phyloP scores from a whole-genome alignment of 2,888 invertebrate genomes.

The Ditula angustiorana region DNA sequence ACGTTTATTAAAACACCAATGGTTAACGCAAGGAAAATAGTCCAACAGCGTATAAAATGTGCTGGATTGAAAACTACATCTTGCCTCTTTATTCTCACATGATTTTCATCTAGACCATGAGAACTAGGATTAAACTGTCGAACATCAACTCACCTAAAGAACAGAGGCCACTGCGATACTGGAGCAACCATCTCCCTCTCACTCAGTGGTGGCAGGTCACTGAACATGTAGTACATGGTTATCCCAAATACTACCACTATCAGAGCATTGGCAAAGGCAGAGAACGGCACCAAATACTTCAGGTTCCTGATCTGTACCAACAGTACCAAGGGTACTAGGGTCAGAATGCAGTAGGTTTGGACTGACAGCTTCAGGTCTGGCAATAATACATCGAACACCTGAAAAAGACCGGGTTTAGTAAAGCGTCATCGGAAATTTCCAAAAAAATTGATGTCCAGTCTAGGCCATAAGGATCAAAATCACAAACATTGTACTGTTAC shows the following conservation, averaged over 20 bases:
- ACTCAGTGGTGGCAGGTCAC: constrained; percentile 68
- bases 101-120: background rate
- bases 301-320: constrained; percentile 91
- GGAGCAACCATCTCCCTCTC: constrained; percentile 80
- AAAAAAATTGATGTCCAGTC: background rate
- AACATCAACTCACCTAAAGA: constrained; percentile 87
- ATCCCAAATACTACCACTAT: constrained; percentile 91
- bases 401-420: constrained; percentile 39
- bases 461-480: background rate
- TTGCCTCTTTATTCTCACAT: too few species aligned
- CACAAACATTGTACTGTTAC: too few species aligned
- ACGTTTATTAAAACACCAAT: too few species aligned
- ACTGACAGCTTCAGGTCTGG: constrained; percentile 81
- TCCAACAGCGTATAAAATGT: too few species aligned
- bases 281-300: constrained; percentile 94
- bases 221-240: constrained; percentile 93
- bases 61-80: too few species aligned
- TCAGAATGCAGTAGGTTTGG: constrained; percentile 87
- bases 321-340: constrained; percentile 89
- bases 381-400: constrained; percentile 82
- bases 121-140: background rate
- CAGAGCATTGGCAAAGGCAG: constrained; percentile 93
- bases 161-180: constrained; percentile 90
- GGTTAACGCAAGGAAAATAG: too few species aligned
- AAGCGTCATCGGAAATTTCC: too few species aligned